Base-by-base conservation (phyloP, 64 coral and sea anemone species). In the Cladopsammia gracilis region DNA sequence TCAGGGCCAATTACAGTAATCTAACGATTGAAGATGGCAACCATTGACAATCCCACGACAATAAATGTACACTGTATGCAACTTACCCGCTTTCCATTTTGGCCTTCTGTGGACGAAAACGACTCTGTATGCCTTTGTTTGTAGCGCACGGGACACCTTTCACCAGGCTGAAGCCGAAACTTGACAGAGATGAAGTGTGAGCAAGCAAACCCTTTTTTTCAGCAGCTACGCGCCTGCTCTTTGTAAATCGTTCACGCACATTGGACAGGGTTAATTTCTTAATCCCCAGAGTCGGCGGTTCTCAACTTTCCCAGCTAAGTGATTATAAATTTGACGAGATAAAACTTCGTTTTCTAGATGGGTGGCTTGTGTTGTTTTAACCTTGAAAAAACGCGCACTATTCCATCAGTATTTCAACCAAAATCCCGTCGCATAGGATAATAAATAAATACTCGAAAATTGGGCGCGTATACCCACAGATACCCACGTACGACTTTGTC, bases 341-440 rank as follows among this genome's bases (percentile, higher is more conserved):
- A 84, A 79, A 84, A 66, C 62, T 48, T 56, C 67, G 43, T 4
- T 20, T 47, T 84, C 80, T 12, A 84, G 80, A 67, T 84, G 80
- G 80, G 80, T 84, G 80, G 80, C 62, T 84, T 67, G 10, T 84
- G 80, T 67, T 68, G 60, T 84, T 84, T 84, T 52, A 84, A 84
- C 80, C 58, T 50, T 25, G 80, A n/a, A 25, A 64, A 84, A 34
- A 34, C 34, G 45, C 8, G 43, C 62, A 25, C 16, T 68, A 48
- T 52, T 49, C 47, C 80, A 51, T 19, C 14, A 51, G 7, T 42
- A 58, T 82, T 82, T 62, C 14, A 64, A 13, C 58, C 34, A 34
- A 84, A 48, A 50, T 51, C 7, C 18, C 46, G 16, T 8, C 58
- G 11, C 15, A 3, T 15, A n/a, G 62, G 7, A 48, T 4, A 3